phyloP scores from a whole-genome alignment of 2,113 vertebrate species.

The Kobus ellipsiprymnus region DNA sequence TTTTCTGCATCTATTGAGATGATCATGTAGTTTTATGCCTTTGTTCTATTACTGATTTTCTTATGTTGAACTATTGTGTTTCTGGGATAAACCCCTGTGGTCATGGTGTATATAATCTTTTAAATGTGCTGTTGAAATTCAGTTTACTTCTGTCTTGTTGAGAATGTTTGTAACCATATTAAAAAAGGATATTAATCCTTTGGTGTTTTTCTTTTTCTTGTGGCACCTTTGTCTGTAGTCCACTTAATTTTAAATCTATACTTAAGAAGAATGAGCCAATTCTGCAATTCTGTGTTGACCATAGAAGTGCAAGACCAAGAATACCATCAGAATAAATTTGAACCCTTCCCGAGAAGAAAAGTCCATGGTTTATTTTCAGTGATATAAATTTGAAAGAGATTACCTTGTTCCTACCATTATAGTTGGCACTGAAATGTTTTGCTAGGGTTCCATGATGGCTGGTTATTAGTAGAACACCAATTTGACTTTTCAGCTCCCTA shows the following conservation, averaged over 20 bases:
- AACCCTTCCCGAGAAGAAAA: background rate
- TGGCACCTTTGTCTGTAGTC: background rate
- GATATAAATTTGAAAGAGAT: background rate
- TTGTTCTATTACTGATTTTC: background rate
- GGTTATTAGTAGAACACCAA: background rate
- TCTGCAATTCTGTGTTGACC: background rate
- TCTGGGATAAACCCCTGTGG: background rate
- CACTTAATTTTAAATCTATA: background rate
- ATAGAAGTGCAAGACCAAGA: background rate
- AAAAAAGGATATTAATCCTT: background rate
- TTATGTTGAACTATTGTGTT: background rate
- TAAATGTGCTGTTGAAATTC: background rate
- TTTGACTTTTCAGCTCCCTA: background rate
- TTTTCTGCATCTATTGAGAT: background rate
- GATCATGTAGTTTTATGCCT: background rate
- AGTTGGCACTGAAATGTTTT: background rate
- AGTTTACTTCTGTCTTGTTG: background rate
- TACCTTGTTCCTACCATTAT: background rate
- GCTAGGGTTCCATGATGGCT: background rate
- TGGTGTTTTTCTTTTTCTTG: background rate
- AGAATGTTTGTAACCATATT: background rate
- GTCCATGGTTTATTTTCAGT: background rate
- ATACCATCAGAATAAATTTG: background rate
- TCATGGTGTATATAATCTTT: background rate
- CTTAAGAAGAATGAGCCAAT: background rate